Evolutionary conservation across 2,888 invertebrate species (phyloP), one percentile per base, ranked within the genome.

Genomic region (Spilosoma lubricipeda): DNA sequence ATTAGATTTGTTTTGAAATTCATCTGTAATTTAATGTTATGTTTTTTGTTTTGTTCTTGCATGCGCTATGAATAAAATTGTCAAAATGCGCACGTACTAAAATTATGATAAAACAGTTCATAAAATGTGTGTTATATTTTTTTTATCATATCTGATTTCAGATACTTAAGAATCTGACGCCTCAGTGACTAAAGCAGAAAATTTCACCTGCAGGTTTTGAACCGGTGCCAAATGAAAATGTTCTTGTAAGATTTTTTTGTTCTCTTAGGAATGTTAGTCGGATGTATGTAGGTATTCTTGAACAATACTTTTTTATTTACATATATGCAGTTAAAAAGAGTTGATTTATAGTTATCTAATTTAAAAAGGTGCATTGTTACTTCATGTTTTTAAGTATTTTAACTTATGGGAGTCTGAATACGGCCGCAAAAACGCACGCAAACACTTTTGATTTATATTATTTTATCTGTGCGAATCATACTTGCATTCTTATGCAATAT

Each of bases 131-230:
- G 69, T 56, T 8, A 45, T 23, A 23, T 63, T 59, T 42, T 33
- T 30, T 33, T 30, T n/a, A 65, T 30, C 30, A 42, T 67, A 39
- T 72, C 36, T 70, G 30, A 70, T 48, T 69, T 71, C 42, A n/a
- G 63, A 65, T n/a, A 48, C 67, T 70, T 74, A 71, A 20, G 59
- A 71, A 71, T 74, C 67, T 33, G 63, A 74, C 70, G 71, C 63
- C 70, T 63, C 70, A 70, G 30, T 74, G 11, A 67, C 70, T 64
- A 27, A 71, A 67, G 67, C 73, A 42, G 70, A n/a, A 56, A 76
- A 73, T 73, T 73, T 76, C 73, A 76, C 76, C 76, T 76, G 76
- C 67, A 67, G 59, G 63, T 68, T 65, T 75, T 78, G 77, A 74
- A 77, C n/a, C 48, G 42, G 68, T 78, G 64, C 80, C 80, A 74